Base-by-base conservation (phyloP, 2,888 invertebrate species). In the Nemurella pictetii region DNA sequence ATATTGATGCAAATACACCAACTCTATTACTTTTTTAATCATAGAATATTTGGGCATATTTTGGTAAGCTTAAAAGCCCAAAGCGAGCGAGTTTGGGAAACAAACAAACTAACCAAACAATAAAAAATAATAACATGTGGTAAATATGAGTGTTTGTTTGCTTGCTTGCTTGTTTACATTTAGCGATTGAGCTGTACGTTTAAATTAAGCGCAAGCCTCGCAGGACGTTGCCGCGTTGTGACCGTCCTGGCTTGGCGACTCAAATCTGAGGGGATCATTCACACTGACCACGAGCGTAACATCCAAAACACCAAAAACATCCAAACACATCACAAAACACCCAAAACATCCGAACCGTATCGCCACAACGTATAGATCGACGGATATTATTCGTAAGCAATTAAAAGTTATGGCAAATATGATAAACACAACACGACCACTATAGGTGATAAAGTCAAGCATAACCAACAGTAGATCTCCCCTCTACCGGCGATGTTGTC, bases 151-250 rank as follows among this genome's bases (percentile, higher is more conserved):
- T 55, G 55, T 55, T 55, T 55, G 55, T 55, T 55, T 55, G 55
- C 55, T 55, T 55, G 15, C 55, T 55, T 55, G 55, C 55, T 55
- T 35, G 35, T 81, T 80, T 80, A 36, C 15, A 20, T 81, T 81
- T 81, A 20, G 80, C 5, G n/a, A 81, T 36, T 81, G 80, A 81
- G 35, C 35, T 36, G 29, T 75, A 36, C 80, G 36, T 81, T 36
- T 81, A 32, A 81, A 32, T 81, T n/a, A 81, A 55, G 55, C n/a
- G 80, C 12, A 36, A 25, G n/a, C 32, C 55, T 1, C 25, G n/a
- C n/a, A 20, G 26, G 80, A 26, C n/a, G n/a, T n/a, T n/a, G 35
- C 80, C 55, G 20, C 55, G 55, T 55, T 20, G 55, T 20, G 55
- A 55, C 55, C 20, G 55, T 55, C 55, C 55, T 55, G 55, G 55